Base-by-base conservation (phyloP, 2,888 invertebrate genomes). In the Mythimna pallens region DNA sequence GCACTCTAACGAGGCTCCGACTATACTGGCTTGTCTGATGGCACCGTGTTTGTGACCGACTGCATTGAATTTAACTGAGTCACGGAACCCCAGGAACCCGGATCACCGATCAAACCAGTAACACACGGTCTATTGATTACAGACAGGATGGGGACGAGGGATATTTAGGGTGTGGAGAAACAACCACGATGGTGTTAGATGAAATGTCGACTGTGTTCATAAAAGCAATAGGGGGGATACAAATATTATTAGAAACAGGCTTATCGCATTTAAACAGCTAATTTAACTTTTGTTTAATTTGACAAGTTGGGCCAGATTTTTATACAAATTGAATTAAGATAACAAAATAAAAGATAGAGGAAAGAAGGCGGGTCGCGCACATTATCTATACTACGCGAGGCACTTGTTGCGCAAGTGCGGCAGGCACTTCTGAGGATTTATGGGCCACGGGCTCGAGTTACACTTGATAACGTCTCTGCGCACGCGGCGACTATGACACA, bases 331-430 rank as follows among this genome's bases (percentile, higher is more conserved):
- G 62, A 71, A 64, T 82, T 73, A 72, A 75, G 86, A 88, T 88
- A 79, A 83, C 59, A 72, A 73, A 73, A 82, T 88, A 86, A 86
- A 87, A 88, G 89, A 91, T 89, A 88, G 80, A 86, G 78, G 75
- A 82, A 86, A 88, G 73, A 59, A 84, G 86, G 86, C 88, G 87
- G 88, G 87, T 87, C 87, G 81, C 81, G 81, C 82, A 86, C 85
- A 40, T 50, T 93, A 92, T 86, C 87, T 83, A 70, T 91, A 89
- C 86, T 88, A 87, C 86, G 78, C 86, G 85, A 89, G 88, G 82
- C 92, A 93, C 92, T 94, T 93, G 93, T 95, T 95, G 93, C 94
- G 94, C 93, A 94, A 95, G 91, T 89, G 91, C 88, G 89, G 87
- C 89, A 86, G 88, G 83, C 91, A 93, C 91, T 94, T 93, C 90